Evolutionary conservation across 2,113 vertebrate species (phyloP).

Genomic region (Morphnarchus princeps): DNA sequence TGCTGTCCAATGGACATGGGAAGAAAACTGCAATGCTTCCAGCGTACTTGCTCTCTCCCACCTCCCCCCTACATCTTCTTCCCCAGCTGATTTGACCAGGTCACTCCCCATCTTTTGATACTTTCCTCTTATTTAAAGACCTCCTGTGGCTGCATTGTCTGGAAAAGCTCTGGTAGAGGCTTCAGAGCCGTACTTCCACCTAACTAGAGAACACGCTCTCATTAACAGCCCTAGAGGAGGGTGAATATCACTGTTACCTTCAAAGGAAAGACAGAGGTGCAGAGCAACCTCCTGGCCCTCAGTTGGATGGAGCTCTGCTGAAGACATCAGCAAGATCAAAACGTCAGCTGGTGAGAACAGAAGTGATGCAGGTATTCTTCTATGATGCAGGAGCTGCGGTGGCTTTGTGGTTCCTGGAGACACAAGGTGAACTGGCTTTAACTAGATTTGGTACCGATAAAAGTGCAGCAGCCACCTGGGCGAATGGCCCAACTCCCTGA

Average conservation of each 20-base stretch:
- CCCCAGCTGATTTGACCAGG: conserved; percentile 7
- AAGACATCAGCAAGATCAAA: neutral
- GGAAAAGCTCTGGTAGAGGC: neutral
- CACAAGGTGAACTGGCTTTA: neutral
- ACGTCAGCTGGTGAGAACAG: neutral
- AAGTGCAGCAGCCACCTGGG: neutral
- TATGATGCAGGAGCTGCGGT: neutral
- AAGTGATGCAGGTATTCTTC: neutral
- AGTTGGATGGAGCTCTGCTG: neutral
- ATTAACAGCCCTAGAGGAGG: neutral
- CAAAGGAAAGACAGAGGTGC: neutral
- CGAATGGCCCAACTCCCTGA: neutral
- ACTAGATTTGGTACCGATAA: neutral
- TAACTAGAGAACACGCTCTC: neutral
- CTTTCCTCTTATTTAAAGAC: neutral
- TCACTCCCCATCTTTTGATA: conserved; percentile 15
- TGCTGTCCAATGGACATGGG: neutral
- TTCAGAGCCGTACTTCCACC: neutral
- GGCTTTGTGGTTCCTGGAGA: neutral
- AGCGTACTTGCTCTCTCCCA: neutral
- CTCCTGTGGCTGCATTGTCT: conserved; percentile 8
- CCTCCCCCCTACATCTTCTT: neutral
- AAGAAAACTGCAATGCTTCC: neutral
- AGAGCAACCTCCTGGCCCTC: neutral
- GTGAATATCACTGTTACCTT: neutral